Evolutionary conservation across 2,113 vertebrate genomes (phyloP), one percentile per base, ranked within the genome.

Genomic region (Pseudorectes ferrugineus): DNA sequence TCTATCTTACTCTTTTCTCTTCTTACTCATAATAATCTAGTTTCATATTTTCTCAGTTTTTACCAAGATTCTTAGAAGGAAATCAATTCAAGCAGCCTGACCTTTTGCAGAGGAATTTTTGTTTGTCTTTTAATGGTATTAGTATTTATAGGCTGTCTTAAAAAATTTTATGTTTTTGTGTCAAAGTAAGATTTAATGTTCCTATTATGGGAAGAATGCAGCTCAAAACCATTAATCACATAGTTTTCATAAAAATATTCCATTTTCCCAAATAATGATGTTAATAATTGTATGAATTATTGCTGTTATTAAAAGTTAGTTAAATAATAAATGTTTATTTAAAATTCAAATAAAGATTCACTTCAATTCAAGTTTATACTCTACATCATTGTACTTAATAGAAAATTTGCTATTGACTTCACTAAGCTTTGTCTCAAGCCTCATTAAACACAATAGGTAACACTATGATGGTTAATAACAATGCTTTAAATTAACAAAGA

Each of bases 401-500:
- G 65, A 65, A 86, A 83, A 89, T 63, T 81, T 87, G 16, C 19
- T 81, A 46, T 70, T 81, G 57, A 89, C 59, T 94, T 84, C 43
- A 46, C 33, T 81, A 74, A 87, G 48, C 33, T 91, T 93, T 84
- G 43, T 81, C 68, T 75, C 65, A 96, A 74, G 80, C 84, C 48
- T 81, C 84, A 78, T 96, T 96, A 88, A 95, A 46, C 66, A 75
- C 31, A 91, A 48, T 36, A 85, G 45, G 26, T 71, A 91, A 71
- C 78, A 61, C 17, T 58, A 24, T 28, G 76, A 35, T 68, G 6
- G 22, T 88, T 82, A 78, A 78, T 81, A 87, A 55, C 6, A 40
- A 24, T 52, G 9, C 2, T 74, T 89, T 38, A 84, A 66, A 77
- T 83, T 66, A 62, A 7, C 62, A 74, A 87, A 87, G 68, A 49